Evolutionary conservation across 1,140 invertebrate species (phyloP).

Genomic region (Probaryconus sp.): DNA sequence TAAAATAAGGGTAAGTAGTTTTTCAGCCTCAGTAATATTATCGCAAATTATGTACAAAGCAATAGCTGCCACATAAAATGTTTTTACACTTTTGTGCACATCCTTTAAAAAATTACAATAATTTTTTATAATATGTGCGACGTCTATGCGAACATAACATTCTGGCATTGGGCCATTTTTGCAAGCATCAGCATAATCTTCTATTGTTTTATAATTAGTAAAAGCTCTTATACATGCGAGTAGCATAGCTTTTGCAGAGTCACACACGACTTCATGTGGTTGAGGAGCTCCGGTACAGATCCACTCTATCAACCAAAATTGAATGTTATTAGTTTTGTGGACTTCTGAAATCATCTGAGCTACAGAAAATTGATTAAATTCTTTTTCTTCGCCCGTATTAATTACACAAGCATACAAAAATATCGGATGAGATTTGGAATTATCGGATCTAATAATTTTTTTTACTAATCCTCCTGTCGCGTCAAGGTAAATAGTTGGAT

Average conservation of each 20-base stretch:
- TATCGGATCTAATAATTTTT: not conserved
- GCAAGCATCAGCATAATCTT: conserved; percentile 20
- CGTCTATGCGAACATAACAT: no score
- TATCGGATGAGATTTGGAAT: conserved; percentile 1
- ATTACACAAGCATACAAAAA: conserved; percentile 36
- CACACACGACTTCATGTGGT: conserved; percentile 15
- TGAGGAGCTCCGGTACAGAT: conserved; percentile 5
- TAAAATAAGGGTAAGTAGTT: no score
- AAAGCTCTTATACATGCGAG: not conserved
- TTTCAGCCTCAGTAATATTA: no score
- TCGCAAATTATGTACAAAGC: no score
- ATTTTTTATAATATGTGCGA: no score
- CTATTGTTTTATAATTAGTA: not conserved
- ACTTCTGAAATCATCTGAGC: conserved; percentile 27
- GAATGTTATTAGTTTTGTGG: conserved; percentile 13
- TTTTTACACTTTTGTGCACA: no score
- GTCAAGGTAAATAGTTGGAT: no score
- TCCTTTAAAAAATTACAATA: no score
- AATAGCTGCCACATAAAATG: no score
- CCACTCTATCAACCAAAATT: conserved; percentile 19
- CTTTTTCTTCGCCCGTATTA: not conserved
- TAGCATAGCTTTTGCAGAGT: conserved; percentile 9
- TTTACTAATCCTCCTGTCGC: conserved; percentile 10
- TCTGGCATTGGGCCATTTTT: no score
- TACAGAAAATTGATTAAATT: conserved; percentile 12